Percentiles rank a stretch among this genome's conserved stretches.
phyloP scores from a whole-genome alignment of 2,888 invertebrate genomes.

The Euclidia mi region DNA sequence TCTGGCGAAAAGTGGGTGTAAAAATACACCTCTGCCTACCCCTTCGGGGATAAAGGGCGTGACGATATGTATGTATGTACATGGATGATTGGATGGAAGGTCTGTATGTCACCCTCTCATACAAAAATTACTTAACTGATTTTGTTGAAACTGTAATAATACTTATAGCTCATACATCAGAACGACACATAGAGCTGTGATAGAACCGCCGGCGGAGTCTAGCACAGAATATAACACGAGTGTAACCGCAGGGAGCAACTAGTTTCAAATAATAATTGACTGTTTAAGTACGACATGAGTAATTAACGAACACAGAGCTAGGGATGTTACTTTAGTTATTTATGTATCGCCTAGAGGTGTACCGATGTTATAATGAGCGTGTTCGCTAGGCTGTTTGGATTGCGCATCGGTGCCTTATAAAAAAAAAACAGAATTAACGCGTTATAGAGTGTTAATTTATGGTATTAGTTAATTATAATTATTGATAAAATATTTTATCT shows the following conservation, averaged over 20 bases:
- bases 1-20: no score
- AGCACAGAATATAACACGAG: no score
- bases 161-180: no score
- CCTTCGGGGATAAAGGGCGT: no score
- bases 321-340: constrained; percentile 65
- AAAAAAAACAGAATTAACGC: constrained; percentile 33
- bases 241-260: constrained; percentile 45
- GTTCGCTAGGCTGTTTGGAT: constrained; percentile 51
- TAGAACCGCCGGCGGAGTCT: no score
- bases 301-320: constrained; percentile 83
- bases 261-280: constrained; percentile 79
- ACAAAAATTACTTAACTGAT: no score
- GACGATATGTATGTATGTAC: no score
- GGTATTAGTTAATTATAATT: constrained; percentile 22
- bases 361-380: constrained; percentile 61
- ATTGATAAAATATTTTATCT: constrained; percentile 20
- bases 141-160: no score
- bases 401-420: constrained; percentile 40
- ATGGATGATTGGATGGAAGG: no score
- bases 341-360: constrained; percentile 66
- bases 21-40: no score
- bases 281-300: constrained; percentile 71
- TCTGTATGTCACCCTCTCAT: no score
- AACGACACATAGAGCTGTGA: no score
- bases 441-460: constrained; percentile 23